Evolutionary conservation across 37 sponge, comb jelly and placozoan genomes (phyloP), one percentile per base, ranked within the genome.

Genomic region (Axinella damicornis): DNA sequence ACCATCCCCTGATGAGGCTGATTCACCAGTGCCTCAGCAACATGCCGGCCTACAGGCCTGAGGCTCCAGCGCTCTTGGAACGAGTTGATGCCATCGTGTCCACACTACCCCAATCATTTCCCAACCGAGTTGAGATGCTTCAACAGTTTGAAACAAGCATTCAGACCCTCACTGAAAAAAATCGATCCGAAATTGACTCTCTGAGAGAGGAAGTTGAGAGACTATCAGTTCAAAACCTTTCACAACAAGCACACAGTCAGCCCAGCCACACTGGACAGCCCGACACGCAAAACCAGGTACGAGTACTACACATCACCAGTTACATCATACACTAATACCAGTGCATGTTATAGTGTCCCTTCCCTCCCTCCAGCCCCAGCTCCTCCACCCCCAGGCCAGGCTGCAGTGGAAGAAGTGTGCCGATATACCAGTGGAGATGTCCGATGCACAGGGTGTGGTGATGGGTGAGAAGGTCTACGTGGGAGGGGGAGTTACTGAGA

Each of bases 51-150:
- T 9, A 30, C 0, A 37, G 82, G 36, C 82, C 82, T 13, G 39
- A 21, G 15, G 40, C 35, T 37, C 6, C 61, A 25, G 40, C 65
- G 2, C 9, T 78, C 12, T 31, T 37, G 28, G 53, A 65, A 13
- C 41, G 24, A 31, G 37, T 78, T 0, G 17, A n/a, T 30, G 54
- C 40, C 21, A 27, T 65, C 9, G 30, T 65, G 22, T 32, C 46
- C 21, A 41, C 63, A 22, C 18, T 52, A 65, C 65, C 41, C 17
- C 79, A 41, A 35, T 53, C 31, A 46, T 64, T 32, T 53, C 18
- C 64, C 66, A 78, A 78, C 31, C 64, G 53, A 32, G 16, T 65
- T 4, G 66, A 65, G 24, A 78, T 78, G 66, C 39, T 78, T 13
- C 66, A 65, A 24, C 41, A 65, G 62, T 39, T 65, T 27, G 66